Base-by-base conservation (phyloP, 2,888 invertebrate species). In the Mylabris sibirica region DNA sequence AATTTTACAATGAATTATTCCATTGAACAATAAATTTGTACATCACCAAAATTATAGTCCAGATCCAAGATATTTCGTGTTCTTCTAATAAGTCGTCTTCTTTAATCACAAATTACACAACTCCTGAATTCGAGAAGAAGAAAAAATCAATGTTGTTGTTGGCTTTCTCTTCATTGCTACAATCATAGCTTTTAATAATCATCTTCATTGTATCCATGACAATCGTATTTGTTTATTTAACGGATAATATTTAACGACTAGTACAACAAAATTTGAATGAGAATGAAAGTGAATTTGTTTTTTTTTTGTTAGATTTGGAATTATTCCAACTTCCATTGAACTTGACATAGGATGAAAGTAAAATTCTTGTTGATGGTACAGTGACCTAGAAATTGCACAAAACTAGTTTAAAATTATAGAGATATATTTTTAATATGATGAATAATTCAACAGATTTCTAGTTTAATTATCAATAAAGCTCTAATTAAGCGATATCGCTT, bases 91-190 rank as follows among this genome's bases (percentile, higher is more conserved):
- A 11, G 4, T 38, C 14, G 41, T n/a, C n/a, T 4, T 12, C 6
- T 44, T 44, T 17, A 17, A 44, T 17, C 17, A 11, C 5, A 6
- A 17, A 44, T 44, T 44, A 8, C 44, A 44, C n/a, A 44, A 44
- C 17, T n/a, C 44, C n/a, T 3, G 11, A 38, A 12, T 38, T 34
- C 12, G 38, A 38, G 38, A 38, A 3, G 6, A 44, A 17, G n/a
- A 44, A 44, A 41, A 5, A 44, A 44, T 44, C 17, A 1, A n/a
- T 44, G 17, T 44, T 44, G 44, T 44, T 44, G 44, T 44, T 44
- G 44, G 44, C 44, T 44, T 44, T 44, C 44, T 44, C 44, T n/a
- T 44, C 44, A 8, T 44, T 44, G 44, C 44, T 44, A 44, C 44
- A 44, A 44, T 44, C 44, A 17, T n/a, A 44, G 1, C 6, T 44